Conservation (phyloP, 1,140 invertebrate genomes). For the Drosophila varians region DNA sequence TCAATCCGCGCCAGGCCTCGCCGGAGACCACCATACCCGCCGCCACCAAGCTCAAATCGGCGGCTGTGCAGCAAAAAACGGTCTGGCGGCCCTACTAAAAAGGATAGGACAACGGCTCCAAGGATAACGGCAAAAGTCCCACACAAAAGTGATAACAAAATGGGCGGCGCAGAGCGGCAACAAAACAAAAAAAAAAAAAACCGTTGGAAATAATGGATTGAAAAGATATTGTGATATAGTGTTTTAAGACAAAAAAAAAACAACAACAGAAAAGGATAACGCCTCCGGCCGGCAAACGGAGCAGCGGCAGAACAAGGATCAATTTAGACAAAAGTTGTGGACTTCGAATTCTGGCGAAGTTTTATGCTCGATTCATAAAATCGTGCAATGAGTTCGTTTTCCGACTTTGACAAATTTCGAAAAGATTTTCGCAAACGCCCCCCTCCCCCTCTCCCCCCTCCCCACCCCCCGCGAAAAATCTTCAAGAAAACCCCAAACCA, state of each 20-base stretch:
- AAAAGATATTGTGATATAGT: constrained; percentile 75
- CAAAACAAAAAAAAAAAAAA: too few relatives aligned
- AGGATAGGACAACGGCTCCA: background rate
- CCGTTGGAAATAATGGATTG: background rate
- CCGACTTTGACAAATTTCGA: constrained; percentile 20
- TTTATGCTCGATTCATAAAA: constrained; percentile 83
- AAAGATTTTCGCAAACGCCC: constrained; percentile 21
- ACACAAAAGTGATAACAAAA: constrained; percentile 46
- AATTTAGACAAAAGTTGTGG: background rate
- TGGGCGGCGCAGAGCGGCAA: constrained; percentile 65
- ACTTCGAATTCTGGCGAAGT: constrained; percentile 73
- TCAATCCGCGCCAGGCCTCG: constrained; percentile 78
- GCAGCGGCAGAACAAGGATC: constrained; percentile 15
- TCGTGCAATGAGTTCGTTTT: constrained; percentile 70
- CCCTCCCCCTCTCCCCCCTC: too few relatives aligned
- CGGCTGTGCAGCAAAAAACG: constrained; percentile 86
- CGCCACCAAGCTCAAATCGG: constrained; percentile 82
- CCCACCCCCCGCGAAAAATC: too few relatives aligned
- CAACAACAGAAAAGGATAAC: too few relatives aligned
- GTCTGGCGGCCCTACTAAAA: constrained; percentile 91
- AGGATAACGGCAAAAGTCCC: background rate
- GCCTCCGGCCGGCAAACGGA: constrained; percentile 71
- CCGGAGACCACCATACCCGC: constrained; percentile 85
- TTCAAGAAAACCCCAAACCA: constrained; percentile 17
- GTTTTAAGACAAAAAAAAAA: constrained; percentile 51